Evolutionary conservation across 2,888 invertebrate species (phyloP).

Genomic region (Tipula helvola): DNA sequence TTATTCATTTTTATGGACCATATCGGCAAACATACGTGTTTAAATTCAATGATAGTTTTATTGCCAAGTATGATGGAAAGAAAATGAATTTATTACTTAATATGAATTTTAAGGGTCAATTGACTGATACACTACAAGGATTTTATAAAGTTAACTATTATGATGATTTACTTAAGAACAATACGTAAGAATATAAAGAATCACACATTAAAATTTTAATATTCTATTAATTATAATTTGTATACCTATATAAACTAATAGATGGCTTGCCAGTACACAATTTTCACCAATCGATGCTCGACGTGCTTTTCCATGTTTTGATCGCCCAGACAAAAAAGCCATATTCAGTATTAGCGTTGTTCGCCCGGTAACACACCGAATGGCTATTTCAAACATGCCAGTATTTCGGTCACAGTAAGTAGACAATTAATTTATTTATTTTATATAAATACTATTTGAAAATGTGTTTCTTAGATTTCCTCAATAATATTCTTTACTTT

Average conservation of each 20-base stretch:
- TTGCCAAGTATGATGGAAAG: constrained; percentile 20
- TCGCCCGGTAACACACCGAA: constrained; percentile 37
- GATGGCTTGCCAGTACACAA: constrained; percentile 67
- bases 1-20: constrained; percentile 21
- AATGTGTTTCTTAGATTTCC: neutral
- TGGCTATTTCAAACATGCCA: constrained; percentile 53
- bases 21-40: constrained; percentile 29
- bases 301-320: constrained; percentile 77
- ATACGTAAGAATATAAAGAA: constrained; percentile 30
- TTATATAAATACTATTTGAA: constrained; percentile 20
- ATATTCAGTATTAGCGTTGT: constrained; percentile 56
- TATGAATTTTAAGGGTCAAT: constrained; percentile 39
- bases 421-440: neutral
- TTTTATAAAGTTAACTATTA: constrained; percentile 40
- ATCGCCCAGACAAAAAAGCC: constrained; percentile 73
- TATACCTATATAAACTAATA: constrained; percentile 25
- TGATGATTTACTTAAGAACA: constrained; percentile 29
- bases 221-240: neutral
- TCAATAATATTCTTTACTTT: neutral
- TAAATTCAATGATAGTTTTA: constrained; percentile 19
- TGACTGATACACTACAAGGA: constrained; percentile 43
- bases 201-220: no score
- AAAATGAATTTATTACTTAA: constrained; percentile 32
- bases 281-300: constrained; percentile 70
- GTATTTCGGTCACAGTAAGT: constrained; percentile 10